Evolutionary conservation across 1,140 invertebrate genomes (phyloP).

Genomic region (Drosophila punjabiensis): DNA sequence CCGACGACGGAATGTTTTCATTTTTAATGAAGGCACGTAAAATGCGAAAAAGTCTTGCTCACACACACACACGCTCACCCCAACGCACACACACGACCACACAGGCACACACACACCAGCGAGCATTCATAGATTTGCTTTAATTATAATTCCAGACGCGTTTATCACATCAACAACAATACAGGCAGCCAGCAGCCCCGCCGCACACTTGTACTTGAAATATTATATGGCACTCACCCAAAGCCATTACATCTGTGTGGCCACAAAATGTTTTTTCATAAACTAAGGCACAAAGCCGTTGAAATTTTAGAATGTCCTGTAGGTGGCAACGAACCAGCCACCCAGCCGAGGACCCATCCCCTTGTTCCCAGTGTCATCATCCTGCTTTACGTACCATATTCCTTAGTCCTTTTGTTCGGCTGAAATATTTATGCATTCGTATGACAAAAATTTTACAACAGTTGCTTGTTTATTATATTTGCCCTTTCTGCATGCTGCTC

Average conservation of each 20-base stretch:
- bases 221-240: slow-evolving; percentile 55
- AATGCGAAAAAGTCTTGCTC: slow-evolving; percentile 74
- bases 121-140: slow-evolving; percentile 78
- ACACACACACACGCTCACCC: slow-evolving; percentile 14
- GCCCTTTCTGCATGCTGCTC: slow-evolving; percentile 38
- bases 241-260: slow-evolving; percentile 57
- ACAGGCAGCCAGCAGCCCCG: slow-evolving; percentile 26
- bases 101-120: slow-evolving; percentile 33
- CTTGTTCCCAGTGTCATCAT: slow-evolving; percentile 19
- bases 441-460: slow-evolving; percentile 67
- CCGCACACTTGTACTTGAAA: slow-evolving; percentile 71
- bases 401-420: slow-evolving; percentile 58
- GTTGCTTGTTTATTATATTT: slow-evolving; percentile 36
- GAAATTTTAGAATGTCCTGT: slow-evolving; percentile 72
- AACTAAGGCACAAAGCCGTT: slow-evolving; percentile 48
- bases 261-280: slow-evolving; percentile 81
- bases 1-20: slow-evolving; percentile 76
- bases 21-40: slow-evolving; percentile 84
- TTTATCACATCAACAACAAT: slow-evolving; percentile 83
- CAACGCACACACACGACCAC: slow-evolving; percentile 1
- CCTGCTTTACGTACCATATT: slow-evolving; percentile 44
- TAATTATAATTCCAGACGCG: slow-evolving; percentile 84
- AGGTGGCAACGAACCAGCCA: slow-evolving; percentile 6
- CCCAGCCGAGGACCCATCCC: neutral
- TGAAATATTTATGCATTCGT: slow-evolving; percentile 76